Base-by-base conservation (phyloP, 1,140 invertebrate species). In the Drosophila parabipectinata region DNA sequence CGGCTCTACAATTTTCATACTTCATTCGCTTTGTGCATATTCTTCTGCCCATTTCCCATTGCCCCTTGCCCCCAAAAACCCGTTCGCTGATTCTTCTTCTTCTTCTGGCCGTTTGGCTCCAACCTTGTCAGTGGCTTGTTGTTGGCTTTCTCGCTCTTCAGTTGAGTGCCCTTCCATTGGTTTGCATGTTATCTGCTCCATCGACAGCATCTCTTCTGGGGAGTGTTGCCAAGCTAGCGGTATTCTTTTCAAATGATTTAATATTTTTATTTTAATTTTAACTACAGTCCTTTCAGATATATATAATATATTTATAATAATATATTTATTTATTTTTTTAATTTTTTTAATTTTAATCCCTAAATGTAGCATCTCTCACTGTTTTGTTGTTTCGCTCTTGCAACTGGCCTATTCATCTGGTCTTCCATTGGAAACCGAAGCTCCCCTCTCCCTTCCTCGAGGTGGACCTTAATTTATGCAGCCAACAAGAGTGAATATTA, bases 381-480 rank as follows among this genome's bases (percentile, higher is more conserved):
- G 8, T 74, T 56, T 59, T 71, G 47, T 57, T 80, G 77, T 66
- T 71, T 60, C 32, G 26, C 67, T 75, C 60, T 61, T 64, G 58
- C 50, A 55, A 12, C 44, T 67, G 59, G 54, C 51, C 61, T 60
- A 41, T 12, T 21, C 56, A 34, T 7, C 10, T 6, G n/a, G 14
- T 12, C 24, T 32, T 32, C 26, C 32, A 30, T 28, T 47, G 56
- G 2, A 47, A 5, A 21, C 21, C 21, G 21, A 21, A 10, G 8
- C n/a, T 12, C 24, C 18, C 34, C 30, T 12, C 24, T n/a, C 34
- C 30, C 28, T 4, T 30, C 55, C n/a, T 6, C 21, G 48, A 66
- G 67, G 61, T 81, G 77, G 68, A 60, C 64, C 75, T 87, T 88
- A 81, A 87, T 87, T 87, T 87, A 87, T 87, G 78, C 82, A 87